phyloP scores from a whole-genome alignment of 1,140 invertebrate genomes.

The Frieseomelitta varia region DNA sequence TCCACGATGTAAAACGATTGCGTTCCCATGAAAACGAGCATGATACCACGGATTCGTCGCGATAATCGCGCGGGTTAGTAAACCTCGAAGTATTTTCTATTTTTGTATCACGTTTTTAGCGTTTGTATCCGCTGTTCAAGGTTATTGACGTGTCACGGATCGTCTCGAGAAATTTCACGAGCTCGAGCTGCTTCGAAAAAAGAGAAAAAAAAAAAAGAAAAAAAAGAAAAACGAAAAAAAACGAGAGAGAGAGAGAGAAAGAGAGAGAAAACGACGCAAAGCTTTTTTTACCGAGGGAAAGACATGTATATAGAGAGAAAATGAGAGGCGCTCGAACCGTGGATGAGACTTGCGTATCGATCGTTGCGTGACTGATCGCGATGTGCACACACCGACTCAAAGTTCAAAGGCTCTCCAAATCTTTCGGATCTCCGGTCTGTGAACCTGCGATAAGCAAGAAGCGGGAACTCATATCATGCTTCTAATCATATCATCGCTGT shows the following conservation, averaged over 20 bases:
- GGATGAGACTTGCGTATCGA: neutral
- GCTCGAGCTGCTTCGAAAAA: neutral
- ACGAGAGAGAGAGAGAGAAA: no score
- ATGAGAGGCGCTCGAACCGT: neutral
- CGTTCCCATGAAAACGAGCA: slow-evolving; percentile 1
- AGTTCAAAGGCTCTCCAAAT: neutral
- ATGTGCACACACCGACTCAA: neutral
- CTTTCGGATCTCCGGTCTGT: slow-evolving; percentile 24
- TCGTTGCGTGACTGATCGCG: neutral
- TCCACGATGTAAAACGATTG: neutral
- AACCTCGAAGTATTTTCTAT: slow-evolving; percentile 35
- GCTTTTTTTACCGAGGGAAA: slow-evolving; percentile 32
- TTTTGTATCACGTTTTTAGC: slow-evolving; percentile 44
- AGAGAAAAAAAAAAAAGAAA: neutral
- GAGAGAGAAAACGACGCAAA: neutral
- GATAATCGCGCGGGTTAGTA: neutral
- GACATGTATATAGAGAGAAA: neutral
- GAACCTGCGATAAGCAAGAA: slow-evolving; percentile 67
- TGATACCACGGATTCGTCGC: neutral
- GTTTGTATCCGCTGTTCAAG: slow-evolving; percentile 1
- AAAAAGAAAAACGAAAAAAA: neutral
- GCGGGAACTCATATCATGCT: slow-evolving; percentile 71
- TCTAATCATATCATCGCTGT: slow-evolving; percentile 73
- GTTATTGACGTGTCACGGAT: slow-evolving; percentile 3
- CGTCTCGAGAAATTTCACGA: neutral